Evolutionary conservation across 2,113 vertebrate species (phyloP).

Genomic region (Grantiella picta): DNA sequence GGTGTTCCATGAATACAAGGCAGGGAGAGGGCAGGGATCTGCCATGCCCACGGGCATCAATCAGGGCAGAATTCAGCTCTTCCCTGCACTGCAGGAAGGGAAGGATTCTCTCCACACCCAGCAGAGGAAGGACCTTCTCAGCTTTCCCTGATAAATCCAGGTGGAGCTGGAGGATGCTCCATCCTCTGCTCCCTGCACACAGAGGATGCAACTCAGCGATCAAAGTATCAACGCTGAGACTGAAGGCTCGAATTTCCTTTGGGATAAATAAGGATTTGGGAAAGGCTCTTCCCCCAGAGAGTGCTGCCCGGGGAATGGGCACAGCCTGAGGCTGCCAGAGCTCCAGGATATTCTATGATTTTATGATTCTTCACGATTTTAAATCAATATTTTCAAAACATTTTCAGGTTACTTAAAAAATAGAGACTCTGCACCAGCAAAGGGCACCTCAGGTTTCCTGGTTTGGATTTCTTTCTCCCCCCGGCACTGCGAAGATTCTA

Average conservation of each 20-base stretch:
- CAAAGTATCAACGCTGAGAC: rapidly evolving
- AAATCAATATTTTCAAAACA: background rate
- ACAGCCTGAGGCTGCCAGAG: background rate
- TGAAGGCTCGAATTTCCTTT: background rate
- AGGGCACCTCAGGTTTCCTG: background rate
- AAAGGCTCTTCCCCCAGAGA: background rate
- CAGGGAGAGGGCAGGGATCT: background rate
- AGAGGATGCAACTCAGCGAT: background rate
- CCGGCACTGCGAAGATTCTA: background rate
- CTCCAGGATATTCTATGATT: background rate
- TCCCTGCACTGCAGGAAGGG: background rate
- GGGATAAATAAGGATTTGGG: background rate
- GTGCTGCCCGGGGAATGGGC: background rate
- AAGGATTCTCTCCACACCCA: background rate
- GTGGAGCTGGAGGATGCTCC: background rate
- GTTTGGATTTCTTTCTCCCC: background rate
- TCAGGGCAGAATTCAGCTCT: background rate
- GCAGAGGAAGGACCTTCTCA: background rate
- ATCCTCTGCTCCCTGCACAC: rapidly evolving
- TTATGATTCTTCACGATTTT: background rate
- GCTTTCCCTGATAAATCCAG: background rate
- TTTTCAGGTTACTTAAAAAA: background rate
- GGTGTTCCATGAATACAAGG: rapidly evolving
- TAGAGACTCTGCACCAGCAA: background rate
- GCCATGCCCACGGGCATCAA: background rate